Conservation (phyloP, 2,888 invertebrate species). For the Asteroscopus sphinx region DNA sequence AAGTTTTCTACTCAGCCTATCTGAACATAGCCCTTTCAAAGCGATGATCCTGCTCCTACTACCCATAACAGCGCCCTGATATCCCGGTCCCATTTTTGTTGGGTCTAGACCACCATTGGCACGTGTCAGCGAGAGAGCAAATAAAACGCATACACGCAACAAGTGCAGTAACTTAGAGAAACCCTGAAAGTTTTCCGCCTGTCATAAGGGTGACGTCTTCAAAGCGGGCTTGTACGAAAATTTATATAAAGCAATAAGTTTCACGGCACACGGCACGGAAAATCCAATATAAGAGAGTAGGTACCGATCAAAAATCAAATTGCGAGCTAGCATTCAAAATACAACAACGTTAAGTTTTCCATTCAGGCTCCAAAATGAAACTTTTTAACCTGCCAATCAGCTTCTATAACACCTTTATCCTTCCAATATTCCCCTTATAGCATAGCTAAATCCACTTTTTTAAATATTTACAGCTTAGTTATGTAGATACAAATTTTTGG, state of each 20-base stretch:
- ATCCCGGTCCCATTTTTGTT: no score
- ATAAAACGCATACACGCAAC: no score
- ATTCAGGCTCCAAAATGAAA: slow-evolving; percentile 27
- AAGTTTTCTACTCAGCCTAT: neutral
- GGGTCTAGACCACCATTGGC: no score
- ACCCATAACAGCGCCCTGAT: no score
- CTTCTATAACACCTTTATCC: slow-evolving; percentile 25
- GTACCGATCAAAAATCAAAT: slow-evolving; percentile 18
- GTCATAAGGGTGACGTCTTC: no score
- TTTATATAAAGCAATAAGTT: no score
- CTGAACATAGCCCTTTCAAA: neutral
- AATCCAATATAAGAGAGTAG: neutral
- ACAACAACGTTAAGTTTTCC: slow-evolving; percentile 20
- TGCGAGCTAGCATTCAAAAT: slow-evolving; percentile 15
- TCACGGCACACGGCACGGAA: no score
- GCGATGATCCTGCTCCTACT: no score
- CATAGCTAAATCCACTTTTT: slow-evolving; percentile 51
- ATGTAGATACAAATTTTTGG: slow-evolving; percentile 68
- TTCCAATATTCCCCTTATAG: slow-evolving; percentile 42
- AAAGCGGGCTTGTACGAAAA: no score
- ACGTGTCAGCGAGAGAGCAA: no score
- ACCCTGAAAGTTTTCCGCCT: no score
- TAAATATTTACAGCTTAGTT: slow-evolving; percentile 59
- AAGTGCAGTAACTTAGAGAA: no score
- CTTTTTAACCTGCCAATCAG: slow-evolving; percentile 49